phyloP scores from a whole-genome alignment of 2,113 vertebrate genomes.

The Sorex fumeus region DNA sequence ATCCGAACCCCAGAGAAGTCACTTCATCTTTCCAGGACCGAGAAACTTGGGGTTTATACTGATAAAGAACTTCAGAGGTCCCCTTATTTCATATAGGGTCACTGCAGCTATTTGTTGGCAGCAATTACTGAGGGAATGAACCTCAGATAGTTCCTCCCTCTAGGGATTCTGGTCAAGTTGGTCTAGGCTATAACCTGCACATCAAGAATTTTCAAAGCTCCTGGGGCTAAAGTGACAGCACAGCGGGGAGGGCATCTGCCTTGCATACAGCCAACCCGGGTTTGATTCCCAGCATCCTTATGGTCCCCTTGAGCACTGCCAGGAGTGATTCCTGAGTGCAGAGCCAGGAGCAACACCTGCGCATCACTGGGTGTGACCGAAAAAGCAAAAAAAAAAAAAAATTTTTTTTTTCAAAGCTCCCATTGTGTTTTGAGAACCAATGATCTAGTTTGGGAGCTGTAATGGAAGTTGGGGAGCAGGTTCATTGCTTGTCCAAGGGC shows the following conservation, averaged over 20 bases:
- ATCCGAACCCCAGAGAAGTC: neutral
- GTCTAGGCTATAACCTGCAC: neutral
- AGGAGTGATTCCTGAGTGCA: too few relatives aligned
- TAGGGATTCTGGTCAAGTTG: neutral
- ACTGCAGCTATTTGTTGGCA: neutral
- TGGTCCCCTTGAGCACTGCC: too few relatives aligned
- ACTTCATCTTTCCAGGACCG: neutral
- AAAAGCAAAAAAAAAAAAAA: too few relatives aligned
- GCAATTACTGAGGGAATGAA: neutral
- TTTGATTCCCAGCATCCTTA: too few relatives aligned
- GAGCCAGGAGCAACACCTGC: too few relatives aligned
- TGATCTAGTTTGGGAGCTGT: neutral
- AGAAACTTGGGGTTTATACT: neutral
- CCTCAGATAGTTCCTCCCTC: too few relatives aligned
- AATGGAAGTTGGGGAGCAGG: conserved; percentile 20
- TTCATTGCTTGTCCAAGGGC: conserved; percentile 62
- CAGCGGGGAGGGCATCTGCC: too few relatives aligned
- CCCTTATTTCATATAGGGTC: neutral
- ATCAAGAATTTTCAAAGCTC: neutral
- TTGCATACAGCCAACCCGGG: too few relatives aligned
- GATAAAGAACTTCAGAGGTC: neutral
- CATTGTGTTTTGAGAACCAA: conserved; percentile 23
- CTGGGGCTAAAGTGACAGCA: too few relatives aligned
- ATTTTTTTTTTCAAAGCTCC: too few relatives aligned
- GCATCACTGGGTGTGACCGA: too few relatives aligned